Evolutionary conservation across 2,797 vertebrate species (phyloP), one percentile per base, ranked within the genome.

Genomic region (Typhlichthys eigenmanni): DNA sequence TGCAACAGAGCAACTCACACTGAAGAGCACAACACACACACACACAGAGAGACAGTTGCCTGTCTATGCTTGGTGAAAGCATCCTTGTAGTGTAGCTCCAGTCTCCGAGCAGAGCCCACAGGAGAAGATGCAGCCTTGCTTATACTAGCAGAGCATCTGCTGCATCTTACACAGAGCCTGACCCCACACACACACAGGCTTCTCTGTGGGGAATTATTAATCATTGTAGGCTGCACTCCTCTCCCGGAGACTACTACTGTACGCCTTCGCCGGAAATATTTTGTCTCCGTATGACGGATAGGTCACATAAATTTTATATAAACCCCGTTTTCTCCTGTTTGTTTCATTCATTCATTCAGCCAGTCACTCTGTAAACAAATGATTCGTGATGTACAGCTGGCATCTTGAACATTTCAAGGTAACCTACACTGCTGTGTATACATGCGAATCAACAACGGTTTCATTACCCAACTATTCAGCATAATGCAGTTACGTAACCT

Each of bases 51-150:
- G 19, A 19, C 19, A 19, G 19, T 54, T 14, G 47, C 62, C 65
- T 64, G 53, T 75, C 55, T 79, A 66, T 69, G 61, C 61, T 48
- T 69, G 16, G 67, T 60, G 67, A 82, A 79, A 56, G 52, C 73
- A 69, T 60, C 60, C 74, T 78, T 72, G 64, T 68, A 77, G 78
- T 60, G 73, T 59, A 71, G 73, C 74, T 80, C 78, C 82, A 89
- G 88, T 88, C 19, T 88, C 89, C 64, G 65, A 64, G 78, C 69
- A 65, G 74, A 9, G 80, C 84, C 87, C 69, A 74, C 77, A 87
- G 85, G 80, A 75, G 80, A 64, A 66, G 78, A 19, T 19, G 19
- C 81, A 83, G 55, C 64, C 62, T 86, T 77, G 78, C 79, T 81
- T 75, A 69, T 61, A 85, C 47, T 14, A 70, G 62, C 85, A 49